Evolutionary conservation across 1,140 invertebrate species (phyloP).

Genomic region (Cyphomyrmex costatus): DNA sequence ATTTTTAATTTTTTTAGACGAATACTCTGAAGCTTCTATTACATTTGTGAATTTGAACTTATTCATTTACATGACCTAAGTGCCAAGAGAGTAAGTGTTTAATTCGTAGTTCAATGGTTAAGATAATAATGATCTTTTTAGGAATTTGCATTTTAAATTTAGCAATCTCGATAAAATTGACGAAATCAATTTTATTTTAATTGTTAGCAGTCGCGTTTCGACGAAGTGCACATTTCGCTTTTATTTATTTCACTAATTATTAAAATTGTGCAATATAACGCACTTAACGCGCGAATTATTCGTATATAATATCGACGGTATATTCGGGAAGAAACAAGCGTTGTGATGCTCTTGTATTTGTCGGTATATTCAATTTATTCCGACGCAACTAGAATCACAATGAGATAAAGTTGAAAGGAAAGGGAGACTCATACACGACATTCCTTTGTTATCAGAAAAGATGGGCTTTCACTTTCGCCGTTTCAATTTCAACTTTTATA

Average conservation of each 20-base stretch:
- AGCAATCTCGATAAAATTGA: neutral
- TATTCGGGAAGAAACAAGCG: slow-evolving; percentile 20
- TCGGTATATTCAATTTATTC: slow-evolving; percentile 45
- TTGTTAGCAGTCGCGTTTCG: neutral
- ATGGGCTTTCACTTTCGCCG: neutral
- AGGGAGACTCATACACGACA: neutral
- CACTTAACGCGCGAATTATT: neutral
- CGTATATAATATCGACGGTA: neutral
- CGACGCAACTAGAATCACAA: slow-evolving; percentile 21
- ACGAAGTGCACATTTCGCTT: neutral
- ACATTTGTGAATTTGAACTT: neutral
- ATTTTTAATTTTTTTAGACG: neutral
- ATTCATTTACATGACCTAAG: neutral
- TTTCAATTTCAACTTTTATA: slow-evolving; percentile 60
- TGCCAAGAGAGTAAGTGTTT: neutral
- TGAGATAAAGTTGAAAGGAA: neutral
- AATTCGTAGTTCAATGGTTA: neutral
- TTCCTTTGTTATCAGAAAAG: neutral
- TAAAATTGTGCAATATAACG: neutral
- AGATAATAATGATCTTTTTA: neutral
- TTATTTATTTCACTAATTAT: no score
- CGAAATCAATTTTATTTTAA: neutral
- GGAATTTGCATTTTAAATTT: neutral
- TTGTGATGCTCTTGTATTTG: neutral
- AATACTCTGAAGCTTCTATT: neutral